phyloP scores from a whole-genome alignment of 2,797 vertebrate species.

The Acanthis flammea region DNA sequence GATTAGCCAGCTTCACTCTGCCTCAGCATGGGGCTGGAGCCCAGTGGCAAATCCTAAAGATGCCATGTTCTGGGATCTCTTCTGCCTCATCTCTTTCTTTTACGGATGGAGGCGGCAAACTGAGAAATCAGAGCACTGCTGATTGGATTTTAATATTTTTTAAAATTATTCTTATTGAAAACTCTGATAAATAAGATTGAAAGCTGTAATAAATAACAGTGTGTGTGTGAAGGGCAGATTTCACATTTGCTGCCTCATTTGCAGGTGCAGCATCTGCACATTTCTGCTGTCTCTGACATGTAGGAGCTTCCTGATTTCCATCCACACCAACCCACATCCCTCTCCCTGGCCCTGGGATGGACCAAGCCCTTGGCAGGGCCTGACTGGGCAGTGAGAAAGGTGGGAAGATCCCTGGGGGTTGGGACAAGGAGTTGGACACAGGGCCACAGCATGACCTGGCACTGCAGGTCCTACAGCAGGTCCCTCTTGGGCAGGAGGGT shows the following conservation, averaged over 20 bases:
- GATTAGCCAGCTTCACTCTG: constrained; percentile 44
- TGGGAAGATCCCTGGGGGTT: neutral
- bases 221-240: neutral
- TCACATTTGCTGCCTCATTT: neutral
- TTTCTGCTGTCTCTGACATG: neutral
- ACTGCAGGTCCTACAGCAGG: neutral
- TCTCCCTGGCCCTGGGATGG: no score
- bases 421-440: accelerated
- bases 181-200: neutral
- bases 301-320: neutral
- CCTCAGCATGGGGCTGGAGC: neutral
- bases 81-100: neutral
- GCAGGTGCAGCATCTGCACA: accelerated
- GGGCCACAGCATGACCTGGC: neutral
- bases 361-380: neutral
- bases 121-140: neutral
- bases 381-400: neutral
- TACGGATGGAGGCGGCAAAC: neutral
- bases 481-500: neutral
- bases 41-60: neutral
- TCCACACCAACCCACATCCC: neutral
- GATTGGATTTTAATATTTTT: neutral
- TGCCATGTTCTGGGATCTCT: neutral
- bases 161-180: neutral
- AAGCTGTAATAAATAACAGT: neutral